A percentile compares a stretch with the other conserved stretches of the same genome.
Conservation (phyloP, 2,113 vertebrate genomes). For the Arenaria interpres region DNA sequence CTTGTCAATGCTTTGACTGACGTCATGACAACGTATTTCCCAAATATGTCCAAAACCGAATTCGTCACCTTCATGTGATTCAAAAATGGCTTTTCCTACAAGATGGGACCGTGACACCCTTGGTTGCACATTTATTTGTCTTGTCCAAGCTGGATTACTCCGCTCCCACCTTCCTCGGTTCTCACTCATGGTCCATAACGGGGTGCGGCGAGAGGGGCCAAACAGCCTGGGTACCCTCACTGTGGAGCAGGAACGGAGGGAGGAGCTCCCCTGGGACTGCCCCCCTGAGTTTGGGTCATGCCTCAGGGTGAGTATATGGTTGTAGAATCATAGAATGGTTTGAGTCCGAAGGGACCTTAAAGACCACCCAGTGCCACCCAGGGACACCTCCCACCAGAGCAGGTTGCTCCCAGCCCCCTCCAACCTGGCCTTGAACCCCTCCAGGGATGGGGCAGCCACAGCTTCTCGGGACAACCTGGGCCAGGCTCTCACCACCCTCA, state of each 20-base stretch:
- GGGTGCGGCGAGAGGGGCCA: background rate
- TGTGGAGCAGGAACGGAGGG: background rate
- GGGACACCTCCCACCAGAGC: too few species aligned
- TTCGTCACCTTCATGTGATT: background rate
- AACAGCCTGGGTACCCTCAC: background rate
- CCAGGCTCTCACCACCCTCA: too few species aligned
- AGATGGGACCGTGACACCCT: background rate
- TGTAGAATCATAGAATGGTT: too few species aligned
- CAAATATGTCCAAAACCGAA: background rate
- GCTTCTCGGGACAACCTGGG: too few species aligned
- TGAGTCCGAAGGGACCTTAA: too few species aligned
- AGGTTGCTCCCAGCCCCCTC: too few species aligned
- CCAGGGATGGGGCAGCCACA: too few species aligned
- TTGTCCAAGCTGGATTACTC: background rate
- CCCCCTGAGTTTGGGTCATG: background rate
- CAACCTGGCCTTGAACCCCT: too few species aligned
- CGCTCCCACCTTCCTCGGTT: accelerated
- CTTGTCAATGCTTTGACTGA: background rate
- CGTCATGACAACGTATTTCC: background rate
- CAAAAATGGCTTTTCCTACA: background rate
- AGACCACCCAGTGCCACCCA: too few species aligned
- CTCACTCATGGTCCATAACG: background rate
- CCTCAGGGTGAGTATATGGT: background rate
- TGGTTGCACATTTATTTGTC: background rate
- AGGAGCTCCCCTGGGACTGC: background rate